phyloP scores from a whole-genome alignment of 2,888 invertebrate species.

The Pammene fasciana region DNA sequence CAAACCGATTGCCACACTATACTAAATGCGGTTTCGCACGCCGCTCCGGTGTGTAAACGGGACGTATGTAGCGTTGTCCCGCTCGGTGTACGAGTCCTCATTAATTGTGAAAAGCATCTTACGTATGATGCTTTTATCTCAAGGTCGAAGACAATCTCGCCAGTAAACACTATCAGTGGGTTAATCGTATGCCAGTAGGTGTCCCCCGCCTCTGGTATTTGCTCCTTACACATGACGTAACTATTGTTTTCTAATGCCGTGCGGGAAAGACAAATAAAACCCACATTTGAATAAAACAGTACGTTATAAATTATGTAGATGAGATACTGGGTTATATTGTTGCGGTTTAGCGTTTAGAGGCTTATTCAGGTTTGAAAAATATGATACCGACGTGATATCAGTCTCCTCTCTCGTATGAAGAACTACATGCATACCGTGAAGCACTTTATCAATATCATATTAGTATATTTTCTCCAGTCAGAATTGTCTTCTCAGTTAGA shows the following conservation, averaged over 20 bases:
- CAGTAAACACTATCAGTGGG: conserved; percentile 1
- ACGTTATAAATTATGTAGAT: conserved; percentile 23
- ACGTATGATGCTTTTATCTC: no score
- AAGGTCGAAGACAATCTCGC: background rate
- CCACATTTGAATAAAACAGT: conserved; percentile 26
- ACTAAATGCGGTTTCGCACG: no score
- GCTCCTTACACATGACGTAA: conserved; percentile 23
- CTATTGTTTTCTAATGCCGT: conserved; percentile 9
- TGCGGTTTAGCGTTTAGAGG: conserved; percentile 14
- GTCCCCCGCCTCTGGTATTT: background rate
- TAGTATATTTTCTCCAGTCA: background rate
- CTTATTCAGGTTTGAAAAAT: background rate
- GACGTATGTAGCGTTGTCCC: no score
- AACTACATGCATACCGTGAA: no score
- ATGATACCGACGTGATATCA: background rate
- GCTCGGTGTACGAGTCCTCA: no score
- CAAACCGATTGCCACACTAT: no score
- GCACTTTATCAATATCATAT: no score
- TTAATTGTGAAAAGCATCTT: no score
- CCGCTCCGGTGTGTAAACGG: no score
- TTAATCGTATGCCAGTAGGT: conserved; percentile 20
- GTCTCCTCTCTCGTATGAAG: background rate
- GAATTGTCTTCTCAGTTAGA: background rate
- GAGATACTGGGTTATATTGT: conserved; percentile 17
- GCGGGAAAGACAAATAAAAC: conserved; percentile 8